Evolutionary conservation across 1,140 invertebrate genomes (phyloP).

Genomic region (Eueides isabella): DNA sequence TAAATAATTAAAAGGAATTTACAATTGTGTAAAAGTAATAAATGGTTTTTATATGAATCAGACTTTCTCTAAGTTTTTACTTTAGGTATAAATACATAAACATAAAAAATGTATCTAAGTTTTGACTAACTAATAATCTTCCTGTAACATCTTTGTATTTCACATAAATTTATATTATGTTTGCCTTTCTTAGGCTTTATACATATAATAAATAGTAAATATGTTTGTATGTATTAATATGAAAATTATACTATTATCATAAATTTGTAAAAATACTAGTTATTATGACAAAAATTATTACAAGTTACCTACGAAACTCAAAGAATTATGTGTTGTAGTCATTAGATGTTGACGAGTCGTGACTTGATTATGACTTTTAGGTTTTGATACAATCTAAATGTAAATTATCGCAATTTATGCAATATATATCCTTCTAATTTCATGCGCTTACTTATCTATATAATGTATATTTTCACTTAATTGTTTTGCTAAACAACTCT

Average conservation of each 20-base stretch:
- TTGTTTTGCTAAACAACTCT: neutral
- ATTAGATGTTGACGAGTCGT: neutral
- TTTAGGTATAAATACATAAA: neutral
- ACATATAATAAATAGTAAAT: too few species aligned
- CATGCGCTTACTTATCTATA: neutral
- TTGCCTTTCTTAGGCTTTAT: too few species aligned
- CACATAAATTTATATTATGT: neutral
- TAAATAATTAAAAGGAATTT: slow-evolving; percentile 23
- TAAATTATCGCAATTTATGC: neutral
- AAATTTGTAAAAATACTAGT: neutral
- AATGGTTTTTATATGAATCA: neutral
- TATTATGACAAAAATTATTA: neutral
- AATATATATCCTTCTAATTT: neutral
- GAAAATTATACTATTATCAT: too few species aligned
- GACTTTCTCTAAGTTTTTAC: slow-evolving; percentile 9
- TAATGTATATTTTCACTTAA: neutral
- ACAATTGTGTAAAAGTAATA: neutral
- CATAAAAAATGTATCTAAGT: neutral
- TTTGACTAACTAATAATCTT: too few species aligned
- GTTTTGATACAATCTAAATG: neutral
- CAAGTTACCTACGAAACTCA: neutral
- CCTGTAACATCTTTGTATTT: neutral
- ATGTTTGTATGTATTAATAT: too few species aligned
- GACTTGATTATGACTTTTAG: neutral
- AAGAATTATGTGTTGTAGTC: neutral